Percentiles rank a stretch among this genome's conserved stretches.
Conservation (phyloP, 2,113 vertebrate species). For the Dryoscopus gambensis region DNA sequence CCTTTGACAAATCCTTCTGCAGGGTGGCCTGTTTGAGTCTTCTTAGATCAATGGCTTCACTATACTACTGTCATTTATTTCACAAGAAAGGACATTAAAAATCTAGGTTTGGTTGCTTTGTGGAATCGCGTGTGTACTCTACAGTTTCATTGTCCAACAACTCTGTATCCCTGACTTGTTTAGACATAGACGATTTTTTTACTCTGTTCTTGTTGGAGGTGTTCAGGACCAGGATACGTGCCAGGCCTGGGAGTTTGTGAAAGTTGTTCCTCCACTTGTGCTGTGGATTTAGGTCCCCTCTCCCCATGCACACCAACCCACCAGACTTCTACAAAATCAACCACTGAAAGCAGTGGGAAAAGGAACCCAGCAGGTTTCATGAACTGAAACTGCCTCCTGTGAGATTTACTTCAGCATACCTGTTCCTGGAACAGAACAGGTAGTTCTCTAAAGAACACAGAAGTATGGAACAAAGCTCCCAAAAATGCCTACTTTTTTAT, state of each 20-base stretch:
- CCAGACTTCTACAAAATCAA: conserved; percentile 1
- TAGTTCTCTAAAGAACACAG: background rate
- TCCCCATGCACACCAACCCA: background rate
- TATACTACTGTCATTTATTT: background rate
- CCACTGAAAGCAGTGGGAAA: background rate
- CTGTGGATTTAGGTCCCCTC: background rate
- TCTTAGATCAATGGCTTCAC: background rate
- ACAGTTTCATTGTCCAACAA: background rate
- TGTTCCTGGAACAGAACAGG: background rate
- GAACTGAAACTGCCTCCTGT: background rate
- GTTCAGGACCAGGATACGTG: background rate
- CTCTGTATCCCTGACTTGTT: background rate
- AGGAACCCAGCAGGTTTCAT: background rate
- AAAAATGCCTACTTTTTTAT: background rate
- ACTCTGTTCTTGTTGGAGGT: background rate
- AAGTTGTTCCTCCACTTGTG: background rate
- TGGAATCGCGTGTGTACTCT: background rate
- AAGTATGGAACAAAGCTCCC: background rate
- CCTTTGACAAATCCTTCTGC: background rate
- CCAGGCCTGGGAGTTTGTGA: background rate
- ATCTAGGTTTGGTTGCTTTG: background rate
- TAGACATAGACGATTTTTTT: background rate
- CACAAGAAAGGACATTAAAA: background rate
- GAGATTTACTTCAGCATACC: background rate
- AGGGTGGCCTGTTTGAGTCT: background rate